Evolutionary conservation across 2,888 invertebrate genomes (phyloP), one percentile per base, ranked within the genome.

Genomic region (Pemphredon lugubris): DNA sequence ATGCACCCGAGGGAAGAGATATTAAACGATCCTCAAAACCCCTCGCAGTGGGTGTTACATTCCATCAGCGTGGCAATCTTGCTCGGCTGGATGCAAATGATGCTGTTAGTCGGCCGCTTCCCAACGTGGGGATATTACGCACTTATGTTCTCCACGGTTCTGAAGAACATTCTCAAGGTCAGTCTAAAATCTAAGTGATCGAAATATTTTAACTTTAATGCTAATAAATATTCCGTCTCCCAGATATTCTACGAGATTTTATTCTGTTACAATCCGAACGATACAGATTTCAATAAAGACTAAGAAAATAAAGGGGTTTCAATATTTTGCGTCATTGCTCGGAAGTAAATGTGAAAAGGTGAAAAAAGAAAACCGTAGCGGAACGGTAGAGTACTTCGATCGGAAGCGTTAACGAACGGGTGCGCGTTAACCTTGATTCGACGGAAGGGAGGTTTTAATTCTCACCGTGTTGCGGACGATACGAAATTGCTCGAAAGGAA

Each of bases 81-180:
- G 51, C 84, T 92, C 54, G 90, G 91, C 2, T 92, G 92, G 92
- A 89, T 90, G 30, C 90, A 92, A 86, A 86, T 92, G 79, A 91
- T 92, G 91, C 83, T 92, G 47, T 85, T 92, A 74, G 88, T 92
- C 74, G 92, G 92, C 39, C 86, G 92, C 61, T 90, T 92, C 63
- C 92, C 92, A 58, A 88, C 89, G 18, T 91, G 91, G 79, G 92
- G 92, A 50, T 90, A 92, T 79, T 92, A 92, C 82, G 91, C 92
- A 20, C 90, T 92, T 48, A 92, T 92, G 91, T 92, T 92, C 78
- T 90, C 91, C 16, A 91, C 91, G 7, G 92, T 92, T n/a, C 83
- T 92, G 64, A 90, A 90, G 77, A 92, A 92, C 71, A 90, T 91
- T 51, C 78, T 91, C 39, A 91, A 91, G 90, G 91, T 91, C 87